These are phyloP conservation scores for Trichosurus vulpecula DNA, from an alignment of 2,797 vertebrate genomes.

Conservation along the genomic window DNA sequence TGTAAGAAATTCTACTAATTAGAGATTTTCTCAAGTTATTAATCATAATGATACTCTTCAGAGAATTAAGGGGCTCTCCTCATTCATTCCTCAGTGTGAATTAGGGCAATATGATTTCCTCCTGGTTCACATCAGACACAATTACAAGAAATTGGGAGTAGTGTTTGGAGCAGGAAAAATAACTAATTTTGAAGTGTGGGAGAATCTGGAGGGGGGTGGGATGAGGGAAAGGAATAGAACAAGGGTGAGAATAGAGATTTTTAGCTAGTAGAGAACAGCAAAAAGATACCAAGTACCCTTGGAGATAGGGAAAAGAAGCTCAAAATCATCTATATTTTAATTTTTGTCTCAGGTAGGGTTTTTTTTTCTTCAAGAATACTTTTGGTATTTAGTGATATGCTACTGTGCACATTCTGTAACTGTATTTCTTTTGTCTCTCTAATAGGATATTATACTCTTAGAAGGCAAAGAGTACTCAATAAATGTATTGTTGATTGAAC, in stretches of 20 bases:
- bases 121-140: not conserved
- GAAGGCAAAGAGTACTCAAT: not conserved
- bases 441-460: not conserved
- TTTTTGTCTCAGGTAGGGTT: not conserved
- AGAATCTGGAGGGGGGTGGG: not conserved
- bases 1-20: not conserved
- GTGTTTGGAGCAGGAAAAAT: not conserved
- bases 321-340: not conserved
- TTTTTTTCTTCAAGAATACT: not conserved
- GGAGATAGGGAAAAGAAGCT: not conserved
- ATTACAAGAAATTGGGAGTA: not conserved
- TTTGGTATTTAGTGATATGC: not conserved
- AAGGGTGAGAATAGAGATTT: not conserved
- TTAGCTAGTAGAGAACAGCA: not conserved
- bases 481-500: not conserved
- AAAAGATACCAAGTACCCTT: not conserved
- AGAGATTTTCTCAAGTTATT: not conserved
- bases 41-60: not conserved
- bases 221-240: not conserved
- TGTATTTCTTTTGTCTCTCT: not conserved
- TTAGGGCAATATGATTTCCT: not conserved
- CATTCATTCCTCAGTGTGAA: not conserved
- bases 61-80: not conserved
- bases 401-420: not conserved
- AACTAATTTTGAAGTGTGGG: not conserved